phyloP scores from a whole-genome alignment of 2,113 vertebrate species.

The Myotis brandtii region DNA sequence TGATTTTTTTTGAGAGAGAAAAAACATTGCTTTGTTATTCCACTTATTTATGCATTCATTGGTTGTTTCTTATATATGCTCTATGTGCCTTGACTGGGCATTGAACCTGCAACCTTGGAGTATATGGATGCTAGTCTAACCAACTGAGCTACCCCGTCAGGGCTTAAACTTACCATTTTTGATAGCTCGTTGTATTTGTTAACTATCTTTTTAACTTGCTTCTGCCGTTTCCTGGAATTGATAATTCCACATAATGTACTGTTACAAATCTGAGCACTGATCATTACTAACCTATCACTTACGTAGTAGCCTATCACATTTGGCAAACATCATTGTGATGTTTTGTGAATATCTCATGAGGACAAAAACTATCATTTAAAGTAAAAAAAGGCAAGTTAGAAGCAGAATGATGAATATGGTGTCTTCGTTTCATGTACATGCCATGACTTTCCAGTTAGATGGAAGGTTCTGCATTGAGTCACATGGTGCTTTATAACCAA shows the following conservation, averaged over 20 bases:
- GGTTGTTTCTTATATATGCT: too few species aligned
- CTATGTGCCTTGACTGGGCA: too few species aligned
- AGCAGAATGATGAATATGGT: not conserved
- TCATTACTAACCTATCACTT: not conserved
- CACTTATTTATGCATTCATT: too few species aligned
- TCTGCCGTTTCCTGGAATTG: not conserved
- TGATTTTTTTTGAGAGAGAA: too few species aligned
- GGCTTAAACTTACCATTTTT: not conserved
- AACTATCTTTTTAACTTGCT: not conserved
- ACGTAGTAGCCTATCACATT: not conserved
- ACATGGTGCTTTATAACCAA: not conserved
- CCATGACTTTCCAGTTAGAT: not conserved
- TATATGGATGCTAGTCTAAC: not conserved
- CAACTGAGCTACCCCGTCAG: not conserved
- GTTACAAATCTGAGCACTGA: not conserved
- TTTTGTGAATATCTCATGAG: not conserved
- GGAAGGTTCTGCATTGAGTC: not conserved
- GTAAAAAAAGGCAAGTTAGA: not conserved
- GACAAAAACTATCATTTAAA: not conserved
- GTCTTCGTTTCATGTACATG: not conserved
- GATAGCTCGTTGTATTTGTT: not conserved
- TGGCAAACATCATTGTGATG: not conserved
- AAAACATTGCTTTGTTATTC: too few species aligned
- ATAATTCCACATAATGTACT: not conserved
- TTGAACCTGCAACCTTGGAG: too few species aligned